phyloP scores from a whole-genome alignment of 1,140 invertebrate genomes.

The Temnothorax longispinosus region DNA sequence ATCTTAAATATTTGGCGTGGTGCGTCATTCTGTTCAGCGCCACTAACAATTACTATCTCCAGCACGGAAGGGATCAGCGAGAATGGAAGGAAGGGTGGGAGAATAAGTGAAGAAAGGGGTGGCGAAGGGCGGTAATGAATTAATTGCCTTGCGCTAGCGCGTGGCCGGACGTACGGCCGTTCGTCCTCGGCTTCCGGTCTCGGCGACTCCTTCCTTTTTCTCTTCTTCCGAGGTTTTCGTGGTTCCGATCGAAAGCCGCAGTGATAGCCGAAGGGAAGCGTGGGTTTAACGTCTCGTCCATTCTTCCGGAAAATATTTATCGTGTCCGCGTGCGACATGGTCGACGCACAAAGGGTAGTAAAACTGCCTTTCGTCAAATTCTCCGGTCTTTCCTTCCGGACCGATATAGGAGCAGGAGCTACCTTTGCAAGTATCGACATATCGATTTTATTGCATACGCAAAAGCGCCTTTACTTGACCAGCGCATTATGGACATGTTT shows the following conservation, averaged over 20 bases:
- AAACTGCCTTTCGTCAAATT: conserved; percentile 66
- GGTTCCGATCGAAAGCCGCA: conserved; percentile 73
- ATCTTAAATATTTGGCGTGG: background rate
- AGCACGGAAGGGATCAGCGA: background rate
- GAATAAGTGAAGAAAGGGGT: conserved; percentile 43
- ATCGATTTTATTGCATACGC: conserved; percentile 37
- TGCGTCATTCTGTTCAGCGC: background rate
- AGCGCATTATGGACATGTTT: background rate
- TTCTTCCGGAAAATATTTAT: conserved; percentile 82
- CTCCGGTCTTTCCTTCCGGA: conserved; percentile 46
- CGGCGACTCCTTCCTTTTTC: conserved; percentile 57
- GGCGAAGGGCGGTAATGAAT: conserved; percentile 76
- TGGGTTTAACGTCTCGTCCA: conserved; percentile 58
- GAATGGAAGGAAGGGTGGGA: background rate
- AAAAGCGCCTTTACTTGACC: background rate
- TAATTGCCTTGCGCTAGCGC: conserved; percentile 76
- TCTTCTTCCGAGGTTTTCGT: conserved; percentile 59
- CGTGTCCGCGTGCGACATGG: conserved; percentile 57
- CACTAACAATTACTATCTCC: background rate
- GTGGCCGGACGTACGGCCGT: conserved; percentile 75
- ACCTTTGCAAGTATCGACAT: background rate
- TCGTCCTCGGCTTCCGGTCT: conserved; percentile 73
- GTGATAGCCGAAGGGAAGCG: conserved; percentile 39
- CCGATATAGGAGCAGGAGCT: background rate
- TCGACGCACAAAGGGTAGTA: conserved; percentile 46